phyloP scores from a whole-genome alignment of 2,797 vertebrate species.

The Ctenopoma kingsleyae region DNA sequence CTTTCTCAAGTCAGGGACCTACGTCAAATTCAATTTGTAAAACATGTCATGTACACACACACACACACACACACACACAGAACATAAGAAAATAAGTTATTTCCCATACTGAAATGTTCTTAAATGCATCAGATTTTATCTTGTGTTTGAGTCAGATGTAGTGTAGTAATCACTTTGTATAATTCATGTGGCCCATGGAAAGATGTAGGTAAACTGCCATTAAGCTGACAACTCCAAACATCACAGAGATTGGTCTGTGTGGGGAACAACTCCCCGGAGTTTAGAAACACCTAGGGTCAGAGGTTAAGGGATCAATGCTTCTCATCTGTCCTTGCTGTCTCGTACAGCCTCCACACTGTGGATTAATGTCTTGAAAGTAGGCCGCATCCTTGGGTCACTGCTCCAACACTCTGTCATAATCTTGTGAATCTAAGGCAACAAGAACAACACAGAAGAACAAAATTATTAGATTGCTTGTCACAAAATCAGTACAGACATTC shows the following conservation, averaged over 20 bases:
- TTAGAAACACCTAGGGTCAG: conserved; percentile 20
- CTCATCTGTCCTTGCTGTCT: conserved; percentile 86
- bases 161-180: conserved; percentile 30
- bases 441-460: background rate
- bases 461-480: background rate
- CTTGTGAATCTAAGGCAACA: conserved; percentile 84
- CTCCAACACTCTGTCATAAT: conserved; percentile 96
- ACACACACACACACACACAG: background rate
- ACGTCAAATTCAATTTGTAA: background rate
- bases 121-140: background rate
- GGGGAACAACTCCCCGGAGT: background rate
- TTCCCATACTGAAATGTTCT: conserved; percentile 6
- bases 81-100: background rate
- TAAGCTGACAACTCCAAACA: background rate
- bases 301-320: conserved; percentile 9
- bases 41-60: conserved; percentile 7
- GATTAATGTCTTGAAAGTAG: conserved; percentile 89
- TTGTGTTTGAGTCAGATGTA: conserved; percentile 33
- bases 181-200: background rate
- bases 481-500: background rate
- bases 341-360: conserved; percentile 87
- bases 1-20: background rate
- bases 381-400: conserved; percentile 84
- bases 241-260: background rate
- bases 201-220: background rate